Evolutionary conservation across 2,113 vertebrate species (phyloP).

Genomic region (Zosterops borbonicus): DNA sequence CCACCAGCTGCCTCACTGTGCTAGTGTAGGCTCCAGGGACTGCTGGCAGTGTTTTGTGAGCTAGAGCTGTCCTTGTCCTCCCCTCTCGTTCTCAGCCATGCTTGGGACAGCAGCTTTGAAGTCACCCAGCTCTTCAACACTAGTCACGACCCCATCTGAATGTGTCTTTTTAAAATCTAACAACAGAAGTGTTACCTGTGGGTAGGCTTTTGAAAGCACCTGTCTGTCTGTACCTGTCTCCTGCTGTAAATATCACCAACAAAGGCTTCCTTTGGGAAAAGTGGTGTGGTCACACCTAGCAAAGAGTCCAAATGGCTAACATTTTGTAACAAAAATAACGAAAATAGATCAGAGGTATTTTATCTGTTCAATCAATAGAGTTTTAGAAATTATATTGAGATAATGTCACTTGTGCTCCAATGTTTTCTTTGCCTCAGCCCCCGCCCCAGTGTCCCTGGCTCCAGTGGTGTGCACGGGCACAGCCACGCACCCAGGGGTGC

Average conservation of each 20-base stretch:
- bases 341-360: slow-evolving; percentile 82
- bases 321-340: slow-evolving; percentile 81
- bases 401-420: slow-evolving; percentile 69
- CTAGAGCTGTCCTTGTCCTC: slow-evolving; percentile 33
- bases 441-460: neutral
- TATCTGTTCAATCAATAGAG: slow-evolving; percentile 82
- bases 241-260: slow-evolving; percentile 60
- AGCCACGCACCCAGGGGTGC: neutral
- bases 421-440: slow-evolving; percentile 55
- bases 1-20: slow-evolving; percentile 29
- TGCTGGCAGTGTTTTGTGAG: neutral
- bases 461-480: accelerated
- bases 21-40: slow-evolving; percentile 27
- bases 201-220: slow-evolving; percentile 63
- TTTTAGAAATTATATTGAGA: slow-evolving; percentile 85
- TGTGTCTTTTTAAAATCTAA: slow-evolving; percentile 48
- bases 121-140: slow-evolving; percentile 23
- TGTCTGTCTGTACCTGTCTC: slow-evolving; percentile 55
- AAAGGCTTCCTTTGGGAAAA: slow-evolving; percentile 68
- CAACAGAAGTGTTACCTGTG: slow-evolving; percentile 53
- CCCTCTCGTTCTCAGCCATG: neutral
- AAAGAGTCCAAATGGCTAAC: slow-evolving; percentile 75
- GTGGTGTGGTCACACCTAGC: slow-evolving; percentile 69
- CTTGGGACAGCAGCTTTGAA: slow-evolving; percentile 57
- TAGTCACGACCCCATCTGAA: slow-evolving; percentile 49